Evolutionary conservation across 2,113 vertebrate genomes (phyloP).

Genomic region (Pollachius pollachius): DNA sequence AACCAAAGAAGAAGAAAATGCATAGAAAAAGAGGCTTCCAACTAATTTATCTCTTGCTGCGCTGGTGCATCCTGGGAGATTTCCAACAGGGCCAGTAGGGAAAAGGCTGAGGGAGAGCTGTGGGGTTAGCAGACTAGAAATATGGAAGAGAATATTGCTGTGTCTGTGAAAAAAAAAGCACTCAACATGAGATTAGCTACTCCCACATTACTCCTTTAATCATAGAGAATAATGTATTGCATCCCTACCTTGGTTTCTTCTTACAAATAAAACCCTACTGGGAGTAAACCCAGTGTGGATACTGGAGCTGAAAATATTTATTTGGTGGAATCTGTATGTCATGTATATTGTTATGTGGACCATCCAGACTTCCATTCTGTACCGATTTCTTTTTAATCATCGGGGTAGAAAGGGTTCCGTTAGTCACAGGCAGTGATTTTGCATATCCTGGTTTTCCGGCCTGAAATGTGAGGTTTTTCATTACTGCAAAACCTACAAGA

Average conservation of each 20-base stretch:
- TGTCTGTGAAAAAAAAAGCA: neutral
- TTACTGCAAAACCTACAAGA: neutral
- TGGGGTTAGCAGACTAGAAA: slow-evolving; percentile 5
- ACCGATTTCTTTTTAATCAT: no score
- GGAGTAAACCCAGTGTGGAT: no score
- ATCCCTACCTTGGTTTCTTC: no score
- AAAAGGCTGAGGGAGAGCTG: neutral
- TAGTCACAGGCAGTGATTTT: neutral
- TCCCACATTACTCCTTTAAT: slow-evolving; percentile 14
- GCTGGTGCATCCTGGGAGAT: neutral
- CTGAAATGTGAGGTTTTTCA: slow-evolving; percentile 2
- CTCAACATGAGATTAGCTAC: slow-evolving; percentile 2
- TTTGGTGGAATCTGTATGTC: no score
- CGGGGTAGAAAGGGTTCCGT: no score
- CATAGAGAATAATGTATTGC: slow-evolving; percentile 1
- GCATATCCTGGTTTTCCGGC: neutral
- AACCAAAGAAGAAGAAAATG: neutral
- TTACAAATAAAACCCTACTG: neutral
- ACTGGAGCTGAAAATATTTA: no score
- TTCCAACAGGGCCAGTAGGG: slow-evolving; percentile 1
- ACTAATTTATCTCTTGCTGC: neutral
- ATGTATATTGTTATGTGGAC: no score
- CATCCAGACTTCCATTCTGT: no score
- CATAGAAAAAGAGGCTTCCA: neutral
- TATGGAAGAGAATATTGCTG: slow-evolving; percentile 4